Evolutionary conservation across 1,140 invertebrate species (phyloP), one percentile per base, ranked within the genome.

Genomic region (Colletes latitarsis): DNA sequence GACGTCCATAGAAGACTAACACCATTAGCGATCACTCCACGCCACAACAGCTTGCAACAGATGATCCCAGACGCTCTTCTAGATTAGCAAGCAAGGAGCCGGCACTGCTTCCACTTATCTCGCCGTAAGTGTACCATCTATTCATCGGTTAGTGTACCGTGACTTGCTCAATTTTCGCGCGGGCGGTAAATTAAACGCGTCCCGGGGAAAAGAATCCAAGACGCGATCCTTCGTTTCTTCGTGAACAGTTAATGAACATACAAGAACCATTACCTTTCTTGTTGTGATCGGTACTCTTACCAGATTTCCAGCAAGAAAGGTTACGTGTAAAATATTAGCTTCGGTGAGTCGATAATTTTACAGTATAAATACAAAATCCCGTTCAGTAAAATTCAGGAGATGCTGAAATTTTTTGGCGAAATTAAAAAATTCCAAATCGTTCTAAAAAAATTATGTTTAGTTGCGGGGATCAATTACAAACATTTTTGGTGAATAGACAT

Each of bases 21-120:
- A 83, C 88, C 87, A 91, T 91, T 90, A 91, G 82, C 82, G 88
- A 91, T 91, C 90, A 82, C 84, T 90, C 86, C 84, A 84, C 83
- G 74, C 85, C 85, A 58, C 85, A 89, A 88, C 84, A 88, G 80
- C 83, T 88, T 83, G 87, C 89, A 91, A 87, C 89, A 90, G 87
- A 91, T 91, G 89, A 91, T 91, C 88, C 76, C 77, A 68, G 73
- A 66, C 70, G 78, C 83, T 89, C 88, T 86, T 87, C 83, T 84
- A 89, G 88, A 90, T 90, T 89, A 90, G 86, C 88, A 90, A 89
- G 89, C 88, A 88, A 90, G 87, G 78, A 86, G 77, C 73, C 80
- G 70, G 81, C 69, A 82, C 68, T 76, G 69, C 82, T 76, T 71
- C 89, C 87, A 89, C 89, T 89, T 90, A 89, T 90, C 83, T 88